These are phyloP conservation scores for Drosophila seguyi DNA, from an alignment of 1,140 invertebrate genomes.

Conservation along the genomic window DNA sequence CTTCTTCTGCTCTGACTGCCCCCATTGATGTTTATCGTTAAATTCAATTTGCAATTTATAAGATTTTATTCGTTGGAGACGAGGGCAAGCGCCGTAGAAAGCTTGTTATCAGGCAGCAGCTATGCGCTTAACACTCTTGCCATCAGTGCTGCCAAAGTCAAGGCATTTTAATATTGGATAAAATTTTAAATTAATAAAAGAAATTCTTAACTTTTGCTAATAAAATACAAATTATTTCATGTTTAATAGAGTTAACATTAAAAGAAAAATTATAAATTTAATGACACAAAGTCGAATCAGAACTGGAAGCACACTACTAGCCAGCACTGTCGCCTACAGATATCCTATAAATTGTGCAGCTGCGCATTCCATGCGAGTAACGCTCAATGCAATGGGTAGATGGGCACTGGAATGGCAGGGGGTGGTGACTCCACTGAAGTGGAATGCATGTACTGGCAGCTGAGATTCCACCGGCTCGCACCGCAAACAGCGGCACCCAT, in stretches of 20 bases:
- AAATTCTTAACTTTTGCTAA: too few relatives aligned
- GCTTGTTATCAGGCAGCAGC: conserved; percentile 58
- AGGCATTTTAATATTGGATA: neutral
- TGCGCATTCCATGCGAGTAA: conserved; percentile 75
- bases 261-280: neutral
- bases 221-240: neutral
- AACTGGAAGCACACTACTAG: neutral
- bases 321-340: conserved; percentile 33
- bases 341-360: conserved; percentile 76
- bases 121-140: conserved; percentile 9
- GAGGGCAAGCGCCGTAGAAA: conserved; percentile 16
- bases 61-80: conserved; percentile 58
- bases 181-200: too few relatives aligned
- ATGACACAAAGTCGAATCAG: neutral
- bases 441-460: conserved; percentile 59
- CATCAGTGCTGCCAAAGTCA: neutral
- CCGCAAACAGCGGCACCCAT: neutral
- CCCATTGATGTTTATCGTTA: conserved; percentile 72
- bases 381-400: conserved; percentile 49
- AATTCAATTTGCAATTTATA: conserved; percentile 84
- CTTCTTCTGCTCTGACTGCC: conserved; percentile 5
- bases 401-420: conserved; percentile 9
- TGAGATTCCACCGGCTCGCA: conserved; percentile 23
- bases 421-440: conserved; percentile 65
- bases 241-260: rapidly evolving